Evolutionary conservation across 2,113 vertebrate species (phyloP).

Genomic region (Prionailurus bengalensis): DNA sequence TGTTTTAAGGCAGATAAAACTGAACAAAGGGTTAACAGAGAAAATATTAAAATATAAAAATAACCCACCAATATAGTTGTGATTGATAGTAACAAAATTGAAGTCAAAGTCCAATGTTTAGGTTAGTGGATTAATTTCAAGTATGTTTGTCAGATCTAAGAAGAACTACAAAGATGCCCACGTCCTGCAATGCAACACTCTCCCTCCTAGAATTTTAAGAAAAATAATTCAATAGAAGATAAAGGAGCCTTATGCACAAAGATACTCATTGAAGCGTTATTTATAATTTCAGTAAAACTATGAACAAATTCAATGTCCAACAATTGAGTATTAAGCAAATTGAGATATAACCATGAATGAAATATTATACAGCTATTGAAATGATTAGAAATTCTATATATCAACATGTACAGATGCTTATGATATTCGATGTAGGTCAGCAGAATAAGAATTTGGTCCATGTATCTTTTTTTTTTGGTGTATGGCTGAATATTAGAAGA

Average conservation of each 20-base stretch:
- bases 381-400: background rate
- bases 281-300: slow-evolving; percentile 46
- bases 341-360: background rate
- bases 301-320: background rate
- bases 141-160: background rate
- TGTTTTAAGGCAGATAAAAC: background rate
- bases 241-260: background rate
- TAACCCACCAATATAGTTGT: background rate
- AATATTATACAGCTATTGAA: background rate
- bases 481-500: slow-evolving; percentile 9
- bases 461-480: slow-evolving; percentile 1
- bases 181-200: background rate
- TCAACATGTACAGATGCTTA: background rate
- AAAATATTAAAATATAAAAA: slow-evolving; percentile 50
- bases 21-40: background rate
- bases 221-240: slow-evolving; percentile 4
- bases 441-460: slow-evolving; percentile 15
- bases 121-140: background rate
- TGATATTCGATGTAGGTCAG: background rate
- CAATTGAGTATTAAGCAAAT: background rate
- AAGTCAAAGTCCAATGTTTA: slow-evolving; percentile 19
- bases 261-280: background rate
- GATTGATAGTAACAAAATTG: background rate
- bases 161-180: background rate
- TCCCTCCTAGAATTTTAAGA: background rate